Percentiles rank a stretch among this genome's conserved stretches.
Conservation (phyloP, 2,888 invertebrate species). For the Nowickia ferox region DNA sequence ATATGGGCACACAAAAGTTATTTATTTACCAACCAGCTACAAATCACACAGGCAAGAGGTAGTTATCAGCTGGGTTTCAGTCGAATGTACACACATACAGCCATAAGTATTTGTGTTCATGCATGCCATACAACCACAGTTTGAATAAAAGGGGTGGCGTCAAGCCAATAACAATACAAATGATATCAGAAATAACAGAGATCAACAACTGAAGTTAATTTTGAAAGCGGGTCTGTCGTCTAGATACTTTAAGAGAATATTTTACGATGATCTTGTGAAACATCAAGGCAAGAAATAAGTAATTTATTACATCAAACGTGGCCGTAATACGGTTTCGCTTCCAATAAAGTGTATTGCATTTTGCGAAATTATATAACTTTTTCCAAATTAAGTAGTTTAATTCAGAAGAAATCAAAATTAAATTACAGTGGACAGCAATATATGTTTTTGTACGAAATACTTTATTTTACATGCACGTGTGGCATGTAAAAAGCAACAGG, state of each 20-base stretch:
- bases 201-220: constrained; percentile 34
- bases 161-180: constrained; percentile 73
- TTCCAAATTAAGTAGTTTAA: too few species aligned
- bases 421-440: neutral
- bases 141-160: constrained; percentile 79
- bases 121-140: constrained; percentile 47
- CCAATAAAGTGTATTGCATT: neutral
- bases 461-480: neutral
- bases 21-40: constrained; percentile 7
- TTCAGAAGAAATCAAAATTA: neutral
- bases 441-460: neutral
- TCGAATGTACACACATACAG: constrained; percentile 52
- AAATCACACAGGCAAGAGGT: constrained; percentile 39
- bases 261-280: constrained; percentile 20
- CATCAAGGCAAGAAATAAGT: neutral
- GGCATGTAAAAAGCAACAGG: too few species aligned
- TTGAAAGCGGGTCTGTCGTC: constrained; percentile 1
- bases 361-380: neutral
- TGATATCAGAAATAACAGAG: constrained; percentile 65
- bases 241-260: constrained; percentile 17
- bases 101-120: neutral
- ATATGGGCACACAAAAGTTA: neutral
- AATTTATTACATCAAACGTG: neutral
- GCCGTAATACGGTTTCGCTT: neutral
- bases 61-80: constrained; percentile 59